Base-by-base conservation (phyloP, 1,140 invertebrate genomes). In the Trachymyrmex septentrionalis region DNA sequence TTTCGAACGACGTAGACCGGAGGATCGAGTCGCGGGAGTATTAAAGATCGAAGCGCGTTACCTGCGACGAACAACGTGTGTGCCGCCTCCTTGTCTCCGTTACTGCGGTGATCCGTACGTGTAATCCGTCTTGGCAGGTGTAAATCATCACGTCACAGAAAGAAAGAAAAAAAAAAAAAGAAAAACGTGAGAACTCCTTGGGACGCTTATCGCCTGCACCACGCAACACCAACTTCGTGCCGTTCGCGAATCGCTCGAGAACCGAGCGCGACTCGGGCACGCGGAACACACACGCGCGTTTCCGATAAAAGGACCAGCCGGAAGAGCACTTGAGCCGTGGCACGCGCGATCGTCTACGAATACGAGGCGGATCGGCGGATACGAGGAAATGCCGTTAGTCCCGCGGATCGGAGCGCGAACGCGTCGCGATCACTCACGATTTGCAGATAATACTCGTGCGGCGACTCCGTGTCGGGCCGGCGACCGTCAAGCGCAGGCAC, bases 81-180 rank as follows among this genome's bases (percentile, higher is more conserved):
- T 6, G 27, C 59, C 59, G 61, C 44, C 63, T 61, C 55, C 44
- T 57, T 10, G 59, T 14, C 24, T 4, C n/a, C 59, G 24, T 38
- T 34, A 27, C 21, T 24, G 77, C 63, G n/a, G 21, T 61, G 67
- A 57, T n/a, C n/a, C n/a, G n/a, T n/a, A 48, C 21, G 72, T 64
- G 88, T 90, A 90, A 90, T 90, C 89, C 86, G 53, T 73, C 80
- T 90, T 66, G 66, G 67, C 34, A 55, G 66, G 19, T 21, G 67
- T 80, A 90, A 90, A 87, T 90, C 78, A 77, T 75, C 77, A 55
- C 86, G 78, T 89, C 76, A 86, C 75, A 86, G 78, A 69, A 80
- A 73, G 61, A 6, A 66, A 53, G 73, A 48, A 67, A 6, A 66
- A 53, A 78, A 34, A 38, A n/a, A 30, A 30, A 30, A 27, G 2